phyloP scores from a whole-genome alignment of 2,888 invertebrate genomes.

The Pasiphila rectangulata region DNA sequence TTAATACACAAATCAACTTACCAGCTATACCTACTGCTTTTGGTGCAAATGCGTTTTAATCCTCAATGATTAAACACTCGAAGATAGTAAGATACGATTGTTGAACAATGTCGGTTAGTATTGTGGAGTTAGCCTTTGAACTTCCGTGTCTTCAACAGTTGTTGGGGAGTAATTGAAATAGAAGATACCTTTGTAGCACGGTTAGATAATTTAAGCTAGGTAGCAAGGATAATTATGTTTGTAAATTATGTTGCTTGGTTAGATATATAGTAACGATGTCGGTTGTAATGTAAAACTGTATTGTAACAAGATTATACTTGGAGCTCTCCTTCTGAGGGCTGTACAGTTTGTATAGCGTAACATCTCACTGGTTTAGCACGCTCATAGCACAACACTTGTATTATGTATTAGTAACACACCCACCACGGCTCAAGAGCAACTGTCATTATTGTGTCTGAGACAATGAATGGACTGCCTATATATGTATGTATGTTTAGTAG shows the following conservation, averaged over 20 bases:
- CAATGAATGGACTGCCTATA: too few relatives aligned
- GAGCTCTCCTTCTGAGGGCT: too few relatives aligned
- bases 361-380: too few relatives aligned
- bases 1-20: not conserved
- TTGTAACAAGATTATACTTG: too few relatives aligned
- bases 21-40: slow-evolving; percentile 2
- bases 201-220: not conserved
- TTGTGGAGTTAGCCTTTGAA: slow-evolving; percentile 18
- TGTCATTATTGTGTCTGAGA: too few relatives aligned
- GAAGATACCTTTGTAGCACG: slow-evolving; percentile 5
- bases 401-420: too few relatives aligned
- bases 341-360: too few relatives aligned
- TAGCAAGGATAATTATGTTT: not conserved
- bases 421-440: too few relatives aligned
- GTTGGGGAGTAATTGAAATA: slow-evolving; percentile 18
- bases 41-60: slow-evolving; percentile 30
- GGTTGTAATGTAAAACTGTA: too few relatives aligned
- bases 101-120: slow-evolving; percentile 20
- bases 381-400: too few relatives aligned
- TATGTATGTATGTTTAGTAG: too few relatives aligned
- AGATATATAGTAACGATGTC: not conserved
- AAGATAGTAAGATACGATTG: slow-evolving; percentile 29
- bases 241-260: too few relatives aligned
- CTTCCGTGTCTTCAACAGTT: slow-evolving; percentile 21
- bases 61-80: slow-evolving; percentile 35